A percentile compares a stretch with the other conserved stretches of the same genome.
These are phyloP conservation scores for Meghimatium bilineatum DNA, from an alignment of 2,888 invertebrate genomes.

Conservation along the genomic window DNA sequence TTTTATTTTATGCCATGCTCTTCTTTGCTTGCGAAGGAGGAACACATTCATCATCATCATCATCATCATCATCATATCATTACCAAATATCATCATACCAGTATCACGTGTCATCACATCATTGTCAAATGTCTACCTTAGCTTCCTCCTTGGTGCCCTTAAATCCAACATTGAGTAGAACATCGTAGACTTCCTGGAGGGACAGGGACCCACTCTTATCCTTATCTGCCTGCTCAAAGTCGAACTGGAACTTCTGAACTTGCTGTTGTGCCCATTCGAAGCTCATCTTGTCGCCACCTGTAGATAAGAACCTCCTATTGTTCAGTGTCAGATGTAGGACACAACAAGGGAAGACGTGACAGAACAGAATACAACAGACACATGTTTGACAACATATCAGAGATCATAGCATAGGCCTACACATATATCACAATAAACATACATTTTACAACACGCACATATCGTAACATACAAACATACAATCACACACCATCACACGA, in stretches of 20 bases:
- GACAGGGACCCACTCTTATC: conserved; percentile 66
- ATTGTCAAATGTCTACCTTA: conserved; percentile 60
- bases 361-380: background rate
- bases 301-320: too few relatives aligned
- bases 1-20: too few relatives aligned
- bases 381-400: too few relatives aligned
- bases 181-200: conserved; percentile 59
- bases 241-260: conserved; percentile 61
- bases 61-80: too few relatives aligned
- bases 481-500: background rate
- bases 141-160: conserved; percentile 63
- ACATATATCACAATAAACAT: background rate
- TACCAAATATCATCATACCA: too few relatives aligned
- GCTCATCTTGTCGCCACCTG: conserved; percentile 49
- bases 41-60: too few relatives aligned
- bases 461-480: background rate
- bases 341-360: background rate
- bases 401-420: background rate
- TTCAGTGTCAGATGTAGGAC: too few relatives aligned
- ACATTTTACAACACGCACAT: background rate
- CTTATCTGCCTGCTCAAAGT: conserved; percentile 64
- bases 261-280: conserved; percentile 62
- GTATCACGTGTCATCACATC: too few relatives aligned
- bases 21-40: too few relatives aligned
- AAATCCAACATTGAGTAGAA: conserved; percentile 62